Percentiles rank a stretch among this genome's conserved stretches.
Evolutionary conservation across 2,888 invertebrate species (phyloP).

Genomic region (Coremacera marginata): DNA sequence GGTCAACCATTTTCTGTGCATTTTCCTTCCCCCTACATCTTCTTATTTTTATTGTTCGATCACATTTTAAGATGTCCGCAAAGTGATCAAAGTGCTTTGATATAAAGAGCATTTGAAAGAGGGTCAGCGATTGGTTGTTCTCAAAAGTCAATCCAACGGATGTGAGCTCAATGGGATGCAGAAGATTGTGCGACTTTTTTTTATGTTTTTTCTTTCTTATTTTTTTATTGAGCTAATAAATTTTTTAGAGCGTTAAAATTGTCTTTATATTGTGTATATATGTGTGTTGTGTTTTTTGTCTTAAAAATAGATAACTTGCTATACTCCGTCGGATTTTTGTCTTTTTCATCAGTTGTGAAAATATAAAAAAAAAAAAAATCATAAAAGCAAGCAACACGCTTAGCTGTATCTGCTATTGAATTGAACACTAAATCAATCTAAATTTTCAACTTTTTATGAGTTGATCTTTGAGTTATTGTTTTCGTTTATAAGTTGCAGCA

Average conservation of each 20-base stretch:
- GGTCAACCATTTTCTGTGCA: too few species aligned
- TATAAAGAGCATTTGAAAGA: neutral
- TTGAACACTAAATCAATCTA: too few species aligned
- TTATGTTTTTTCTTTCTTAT: neutral
- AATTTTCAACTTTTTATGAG: too few species aligned
- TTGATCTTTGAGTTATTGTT: too few species aligned
- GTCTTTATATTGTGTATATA: neutral
- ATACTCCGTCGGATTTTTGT: too few species aligned
- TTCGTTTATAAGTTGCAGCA: too few species aligned
- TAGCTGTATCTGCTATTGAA: too few species aligned
- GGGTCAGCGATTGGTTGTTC: constrained; percentile 10
- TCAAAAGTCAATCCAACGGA: constrained; percentile 29
- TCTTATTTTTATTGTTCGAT: neutral
- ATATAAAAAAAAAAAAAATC: too few species aligned
- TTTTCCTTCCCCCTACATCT: too few species aligned
- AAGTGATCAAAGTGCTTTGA: neutral
- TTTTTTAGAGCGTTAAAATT: constrained; percentile 13
- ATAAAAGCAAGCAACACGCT: too few species aligned
- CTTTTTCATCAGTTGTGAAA: too few species aligned
- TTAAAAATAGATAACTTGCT: too few species aligned
- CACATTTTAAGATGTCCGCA: constrained; percentile 17
- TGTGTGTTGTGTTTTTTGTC: neutral
- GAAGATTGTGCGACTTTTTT: constrained; percentile 8
- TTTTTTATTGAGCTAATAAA: constrained; percentile 15
- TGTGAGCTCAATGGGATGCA: constrained; percentile 14